Evolutionary conservation across 2,797 vertebrate species (phyloP).

Genomic region (Taenioides sp.): DNA sequence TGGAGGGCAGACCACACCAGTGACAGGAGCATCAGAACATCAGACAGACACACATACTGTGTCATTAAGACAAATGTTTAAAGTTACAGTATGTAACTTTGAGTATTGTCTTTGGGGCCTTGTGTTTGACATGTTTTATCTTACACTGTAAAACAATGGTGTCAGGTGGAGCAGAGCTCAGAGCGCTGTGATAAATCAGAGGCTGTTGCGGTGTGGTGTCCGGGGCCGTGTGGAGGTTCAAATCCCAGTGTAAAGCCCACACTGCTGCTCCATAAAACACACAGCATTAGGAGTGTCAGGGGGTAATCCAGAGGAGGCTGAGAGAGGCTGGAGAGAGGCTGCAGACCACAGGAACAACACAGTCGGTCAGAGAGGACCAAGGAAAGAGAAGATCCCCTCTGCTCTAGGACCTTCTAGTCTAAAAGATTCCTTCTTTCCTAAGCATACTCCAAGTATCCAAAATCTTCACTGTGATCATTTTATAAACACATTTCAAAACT

Average conservation of each 20-base stretch:
- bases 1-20: too few relatives aligned
- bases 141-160: constrained; percentile 31
- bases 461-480: too few relatives aligned
- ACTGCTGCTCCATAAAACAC: constrained; percentile 68
- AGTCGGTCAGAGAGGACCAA: neutral
- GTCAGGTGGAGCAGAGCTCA: constrained; percentile 31
- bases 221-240: constrained; percentile 62
- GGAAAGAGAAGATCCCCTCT: too few relatives aligned
- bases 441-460: too few relatives aligned
- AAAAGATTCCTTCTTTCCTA: too few relatives aligned
- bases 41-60: too few relatives aligned
- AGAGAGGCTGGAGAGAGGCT: constrained; percentile 30
- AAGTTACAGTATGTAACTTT: too few relatives aligned
- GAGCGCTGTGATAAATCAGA: constrained; percentile 47
- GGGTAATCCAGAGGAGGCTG: constrained; percentile 44
- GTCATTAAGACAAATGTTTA: too few relatives aligned
- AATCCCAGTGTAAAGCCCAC: constrained; percentile 58
- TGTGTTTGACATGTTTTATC: constrained; percentile 7
- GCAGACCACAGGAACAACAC: constrained; percentile 13
- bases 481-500: too few relatives aligned
- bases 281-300: constrained; percentile 61
- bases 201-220: constrained; percentile 41
- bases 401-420: too few relatives aligned
- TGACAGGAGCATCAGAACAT: too few relatives aligned
- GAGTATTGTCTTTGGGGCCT: neutral